Conservation (phyloP, 2,797 vertebrate genomes). For the Sebastolobus alascanus region DNA sequence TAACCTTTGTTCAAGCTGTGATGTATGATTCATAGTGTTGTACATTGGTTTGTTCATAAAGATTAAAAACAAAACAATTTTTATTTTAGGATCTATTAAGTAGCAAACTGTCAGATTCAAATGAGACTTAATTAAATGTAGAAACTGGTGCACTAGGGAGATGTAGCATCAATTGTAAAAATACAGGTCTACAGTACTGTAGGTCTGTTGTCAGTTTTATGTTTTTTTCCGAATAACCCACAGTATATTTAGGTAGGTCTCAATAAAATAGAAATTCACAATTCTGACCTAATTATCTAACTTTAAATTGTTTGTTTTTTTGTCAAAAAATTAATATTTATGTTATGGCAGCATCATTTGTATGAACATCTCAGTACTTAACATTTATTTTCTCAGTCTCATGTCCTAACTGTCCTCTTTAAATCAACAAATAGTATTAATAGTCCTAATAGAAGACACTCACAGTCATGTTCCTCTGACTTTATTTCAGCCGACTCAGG, state of each 20-base stretch:
- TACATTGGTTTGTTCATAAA: neutral
- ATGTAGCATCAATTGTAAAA: neutral
- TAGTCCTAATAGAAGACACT: neutral
- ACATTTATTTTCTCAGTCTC: neutral
- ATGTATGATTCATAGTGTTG: neutral
- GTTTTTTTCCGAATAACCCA: neutral
- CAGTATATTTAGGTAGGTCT: too few species aligned
- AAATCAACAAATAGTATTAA: neutral
- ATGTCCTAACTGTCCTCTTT: neutral
- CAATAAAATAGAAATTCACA: neutral
- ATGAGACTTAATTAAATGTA: neutral
- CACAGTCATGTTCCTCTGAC: slow-evolving; percentile 66
- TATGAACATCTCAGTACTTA: neutral
- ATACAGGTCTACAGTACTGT: neutral
- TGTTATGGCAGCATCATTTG: neutral
- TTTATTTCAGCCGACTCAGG: slow-evolving; percentile 78
- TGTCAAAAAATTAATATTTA: neutral
- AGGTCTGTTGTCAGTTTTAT: too few species aligned
- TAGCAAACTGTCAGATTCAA: neutral
- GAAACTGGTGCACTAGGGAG: neutral
- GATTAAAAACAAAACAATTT: neutral
- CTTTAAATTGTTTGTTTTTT: neutral
- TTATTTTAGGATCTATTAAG: neutral
- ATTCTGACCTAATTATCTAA: neutral
- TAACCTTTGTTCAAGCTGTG: neutral